phyloP scores from a whole-genome alignment of 2,888 invertebrate genomes.

The Leptinotarsa juncta region DNA sequence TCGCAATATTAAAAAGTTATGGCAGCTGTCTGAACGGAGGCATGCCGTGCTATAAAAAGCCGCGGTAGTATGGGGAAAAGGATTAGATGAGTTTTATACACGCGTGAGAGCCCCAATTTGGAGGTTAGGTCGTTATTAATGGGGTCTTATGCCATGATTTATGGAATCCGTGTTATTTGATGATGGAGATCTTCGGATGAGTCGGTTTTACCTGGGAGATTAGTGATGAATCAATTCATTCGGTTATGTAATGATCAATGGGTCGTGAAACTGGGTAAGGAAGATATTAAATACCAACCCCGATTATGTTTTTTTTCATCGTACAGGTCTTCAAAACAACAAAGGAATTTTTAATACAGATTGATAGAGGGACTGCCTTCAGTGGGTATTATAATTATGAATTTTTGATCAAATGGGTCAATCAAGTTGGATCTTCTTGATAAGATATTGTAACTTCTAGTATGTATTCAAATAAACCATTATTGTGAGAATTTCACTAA shows the following conservation, averaged over 20 bases:
- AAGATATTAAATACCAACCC: not conserved
- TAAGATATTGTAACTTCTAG: no score
- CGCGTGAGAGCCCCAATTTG: conserved; percentile 34
- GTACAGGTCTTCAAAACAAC: no score
- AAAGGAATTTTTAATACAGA: no score
- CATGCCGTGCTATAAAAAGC: not conserved
- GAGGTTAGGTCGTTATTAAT: conserved; percentile 38
- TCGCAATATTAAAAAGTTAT: conserved; percentile 41
- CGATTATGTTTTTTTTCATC: no score
- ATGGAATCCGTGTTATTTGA: conserved; percentile 29
- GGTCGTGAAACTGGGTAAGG: not conserved
- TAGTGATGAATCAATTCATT: conserved; percentile 5
- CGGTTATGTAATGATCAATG: conserved; percentile 4
- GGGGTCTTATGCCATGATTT: conserved; percentile 35
- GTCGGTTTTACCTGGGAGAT: conserved; percentile 14
- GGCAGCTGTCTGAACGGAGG: conserved; percentile 26
- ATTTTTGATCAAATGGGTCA: no score
- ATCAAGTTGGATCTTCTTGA: no score
- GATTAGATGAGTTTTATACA: conserved; percentile 35
- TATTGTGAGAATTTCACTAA: no score
- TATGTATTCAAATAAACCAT: no score
- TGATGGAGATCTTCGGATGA: conserved; percentile 18
- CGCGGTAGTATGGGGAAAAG: conserved; percentile 26
- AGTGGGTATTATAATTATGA: no score
- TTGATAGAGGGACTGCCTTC: no score